Evolutionary conservation across 2,888 invertebrate species (phyloP).

Genomic region (Muscina levida): DNA sequence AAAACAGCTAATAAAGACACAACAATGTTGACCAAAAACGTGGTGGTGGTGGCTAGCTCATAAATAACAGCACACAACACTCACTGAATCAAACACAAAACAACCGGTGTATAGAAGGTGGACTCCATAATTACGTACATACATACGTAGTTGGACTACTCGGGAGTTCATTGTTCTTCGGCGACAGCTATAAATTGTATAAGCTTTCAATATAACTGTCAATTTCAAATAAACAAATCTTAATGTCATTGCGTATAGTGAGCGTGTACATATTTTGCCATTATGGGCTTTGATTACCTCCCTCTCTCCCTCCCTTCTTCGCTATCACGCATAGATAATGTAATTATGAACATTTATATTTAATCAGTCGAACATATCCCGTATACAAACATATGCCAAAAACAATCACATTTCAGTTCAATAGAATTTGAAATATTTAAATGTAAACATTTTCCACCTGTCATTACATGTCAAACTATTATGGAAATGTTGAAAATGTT

Average conservation of each 20-base stretch:
- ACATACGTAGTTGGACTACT: background rate
- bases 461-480: constrained; percentile 48
- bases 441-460: constrained; percentile 31
- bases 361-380: no score
- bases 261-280: background rate
- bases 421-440: background rate
- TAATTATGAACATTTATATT: background rate
- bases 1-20: background rate
- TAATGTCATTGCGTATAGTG: constrained; percentile 14
- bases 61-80: no score
- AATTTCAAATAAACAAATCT: constrained; percentile 1
- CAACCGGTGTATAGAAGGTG: background rate
- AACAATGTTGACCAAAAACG: background rate
- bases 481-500: constrained; percentile 14
- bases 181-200: background rate
- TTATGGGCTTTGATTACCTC: no score
- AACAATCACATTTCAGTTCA: background rate
- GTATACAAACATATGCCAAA: background rate
- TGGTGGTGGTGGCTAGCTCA: no score
- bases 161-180: constrained; percentile 24
- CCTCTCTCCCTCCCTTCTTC: no score
- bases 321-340: background rate
- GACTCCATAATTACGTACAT: no score
- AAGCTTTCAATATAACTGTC: constrained; percentile 28
- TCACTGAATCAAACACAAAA: background rate